Evolutionary conservation across 2,888 invertebrate species (phyloP).

Genomic region (Choreutis nemorana): DNA sequence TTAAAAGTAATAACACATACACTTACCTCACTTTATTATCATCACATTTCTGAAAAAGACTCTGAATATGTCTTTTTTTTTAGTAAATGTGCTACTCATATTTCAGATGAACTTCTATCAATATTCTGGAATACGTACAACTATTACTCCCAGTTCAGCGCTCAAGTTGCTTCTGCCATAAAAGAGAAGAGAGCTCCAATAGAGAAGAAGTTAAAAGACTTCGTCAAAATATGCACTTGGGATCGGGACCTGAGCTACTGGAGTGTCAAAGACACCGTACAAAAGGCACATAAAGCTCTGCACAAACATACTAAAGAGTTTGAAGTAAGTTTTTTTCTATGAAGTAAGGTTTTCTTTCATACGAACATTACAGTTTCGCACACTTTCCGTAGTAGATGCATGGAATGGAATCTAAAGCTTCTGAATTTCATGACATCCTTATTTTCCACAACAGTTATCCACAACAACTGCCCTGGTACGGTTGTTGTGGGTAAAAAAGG

Average conservation of each 20-base stretch:
- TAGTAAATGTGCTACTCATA: conserved; percentile 6
- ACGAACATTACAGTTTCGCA: too few species aligned
- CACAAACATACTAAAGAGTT: conserved; percentile 89
- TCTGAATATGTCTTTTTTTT: background rate
- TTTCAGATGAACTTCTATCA: conserved; percentile 65
- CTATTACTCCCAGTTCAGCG: conserved; percentile 83
- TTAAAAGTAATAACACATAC: background rate
- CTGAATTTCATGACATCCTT: too few species aligned
- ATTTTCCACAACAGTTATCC: too few species aligned
- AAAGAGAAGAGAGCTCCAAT: conserved; percentile 79
- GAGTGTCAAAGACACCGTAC: conserved; percentile 88
- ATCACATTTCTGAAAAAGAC: background rate
- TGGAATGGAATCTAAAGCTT: too few species aligned
- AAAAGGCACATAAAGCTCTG: conserved; percentile 86
- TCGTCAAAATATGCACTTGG: conserved; percentile 95
- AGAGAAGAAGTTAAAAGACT: conserved; percentile 91
- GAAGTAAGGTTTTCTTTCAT: too few species aligned
- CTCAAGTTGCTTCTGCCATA: conserved; percentile 70
- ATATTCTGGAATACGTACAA: conserved; percentile 83
- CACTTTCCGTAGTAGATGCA: too few species aligned
- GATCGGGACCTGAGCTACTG: conserved; percentile 94
- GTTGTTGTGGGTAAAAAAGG: too few species aligned
- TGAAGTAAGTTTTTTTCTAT: too few species aligned
- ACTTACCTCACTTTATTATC: too few species aligned
- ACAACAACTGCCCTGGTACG: too few species aligned